Evolutionary conservation across 2,113 vertebrate species (phyloP).

Genomic region (Promerops cafer): DNA sequence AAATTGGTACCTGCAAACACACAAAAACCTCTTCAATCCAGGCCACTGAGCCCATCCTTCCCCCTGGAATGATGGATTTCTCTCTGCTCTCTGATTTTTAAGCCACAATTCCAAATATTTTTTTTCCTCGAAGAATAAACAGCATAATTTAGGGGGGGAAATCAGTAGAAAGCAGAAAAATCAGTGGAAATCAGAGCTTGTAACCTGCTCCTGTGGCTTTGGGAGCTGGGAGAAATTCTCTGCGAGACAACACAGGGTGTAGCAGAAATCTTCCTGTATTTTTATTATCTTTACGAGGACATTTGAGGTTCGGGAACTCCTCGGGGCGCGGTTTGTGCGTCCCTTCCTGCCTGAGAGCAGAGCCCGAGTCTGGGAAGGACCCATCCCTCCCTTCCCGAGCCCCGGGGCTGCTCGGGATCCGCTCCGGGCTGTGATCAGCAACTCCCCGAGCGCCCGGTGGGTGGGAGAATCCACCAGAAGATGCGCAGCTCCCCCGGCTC

Average conservation of each 20-base stretch:
- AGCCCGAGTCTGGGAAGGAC: background rate
- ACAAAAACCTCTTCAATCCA: background rate
- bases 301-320: background rate
- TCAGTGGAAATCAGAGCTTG: background rate
- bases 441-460: constrained; percentile 12
- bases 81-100: background rate
- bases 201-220: background rate
- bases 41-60: background rate
- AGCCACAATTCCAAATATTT: background rate
- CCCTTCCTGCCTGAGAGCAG: too few species aligned
- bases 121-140: background rate
- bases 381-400: background rate
- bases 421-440: background rate
- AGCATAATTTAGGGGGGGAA: background rate
- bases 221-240: background rate
- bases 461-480: background rate
- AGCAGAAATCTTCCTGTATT: background rate
- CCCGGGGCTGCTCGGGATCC: background rate
- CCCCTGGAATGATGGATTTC: background rate
- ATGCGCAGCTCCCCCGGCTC: too few species aligned
- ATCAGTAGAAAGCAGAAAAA: too few species aligned
- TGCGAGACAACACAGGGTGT: background rate
- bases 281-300: background rate
- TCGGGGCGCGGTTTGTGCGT: too few species aligned
- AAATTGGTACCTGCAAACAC: background rate